Conservation (phyloP, 1,140 invertebrate species). For the Trichonephila inaurata region DNA sequence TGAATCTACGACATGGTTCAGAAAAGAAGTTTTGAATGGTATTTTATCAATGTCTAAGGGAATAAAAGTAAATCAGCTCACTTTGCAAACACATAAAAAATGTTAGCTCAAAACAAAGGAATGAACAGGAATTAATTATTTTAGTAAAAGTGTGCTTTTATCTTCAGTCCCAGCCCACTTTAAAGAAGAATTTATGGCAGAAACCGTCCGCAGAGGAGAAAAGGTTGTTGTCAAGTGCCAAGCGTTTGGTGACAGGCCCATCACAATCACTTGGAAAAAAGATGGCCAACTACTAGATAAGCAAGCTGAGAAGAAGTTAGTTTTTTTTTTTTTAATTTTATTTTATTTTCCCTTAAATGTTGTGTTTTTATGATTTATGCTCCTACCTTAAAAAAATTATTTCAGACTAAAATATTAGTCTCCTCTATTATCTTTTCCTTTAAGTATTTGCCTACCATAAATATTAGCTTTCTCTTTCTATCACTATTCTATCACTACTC, state of each 20-base stretch:
- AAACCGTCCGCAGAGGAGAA: slow-evolving; percentile 78
- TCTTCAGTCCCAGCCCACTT: slow-evolving; percentile 78
- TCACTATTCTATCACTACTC: no score
- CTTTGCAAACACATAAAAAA: not conserved
- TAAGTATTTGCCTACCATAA: not conserved
- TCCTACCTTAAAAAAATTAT: not conserved
- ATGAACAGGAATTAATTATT: slow-evolving; percentile 44
- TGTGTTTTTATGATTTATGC: not conserved
- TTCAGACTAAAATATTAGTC: not conserved
- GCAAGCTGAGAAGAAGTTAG: slow-evolving; percentile 71
- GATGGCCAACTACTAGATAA: slow-evolving; percentile 77
- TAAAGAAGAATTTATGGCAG: slow-evolving; percentile 76
- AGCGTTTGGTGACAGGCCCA: slow-evolving; percentile 82
- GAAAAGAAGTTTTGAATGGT: slow-evolving; percentile 17
- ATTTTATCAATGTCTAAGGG: slow-evolving; percentile 10
- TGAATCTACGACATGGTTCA: not conserved
- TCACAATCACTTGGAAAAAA: slow-evolving; percentile 80
- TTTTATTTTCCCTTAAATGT: not conserved
- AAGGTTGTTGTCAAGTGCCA: slow-evolving; percentile 81
- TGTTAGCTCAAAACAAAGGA: not conserved
- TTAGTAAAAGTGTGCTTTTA: slow-evolving; percentile 41
- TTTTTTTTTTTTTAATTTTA: no score
- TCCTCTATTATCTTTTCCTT: not conserved
- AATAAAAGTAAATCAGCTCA: slow-evolving; percentile 6
- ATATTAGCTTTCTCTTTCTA: no score